Percentiles rank a stretch among this genome's conserved stretches.
These are phyloP conservation scores for Entomobrya proxima DNA, from an alignment of 2,888 invertebrate genomes.

Conservation along the genomic window DNA sequence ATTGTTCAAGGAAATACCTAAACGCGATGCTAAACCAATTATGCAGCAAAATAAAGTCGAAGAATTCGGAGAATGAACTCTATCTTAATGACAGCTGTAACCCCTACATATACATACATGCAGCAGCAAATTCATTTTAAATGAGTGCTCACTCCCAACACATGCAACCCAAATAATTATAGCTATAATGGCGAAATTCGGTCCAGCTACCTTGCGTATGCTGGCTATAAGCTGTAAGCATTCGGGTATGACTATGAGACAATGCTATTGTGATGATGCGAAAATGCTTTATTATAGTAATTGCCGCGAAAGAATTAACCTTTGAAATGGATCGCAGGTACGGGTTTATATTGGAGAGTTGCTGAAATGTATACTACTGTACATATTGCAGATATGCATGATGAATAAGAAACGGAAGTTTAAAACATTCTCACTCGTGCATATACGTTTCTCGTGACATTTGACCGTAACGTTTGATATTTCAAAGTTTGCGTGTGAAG, in stretches of 20 bases:
- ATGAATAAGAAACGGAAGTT: constrained; percentile 52
- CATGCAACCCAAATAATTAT: constrained; percentile 1
- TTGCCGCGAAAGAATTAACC: background rate
- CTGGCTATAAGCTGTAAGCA: background rate
- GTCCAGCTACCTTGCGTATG: too few species aligned
- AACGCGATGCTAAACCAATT: background rate
- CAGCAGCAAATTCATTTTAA: constrained; percentile 6
- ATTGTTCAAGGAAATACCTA: background rate
- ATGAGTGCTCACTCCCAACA: background rate
- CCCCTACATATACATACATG: background rate
- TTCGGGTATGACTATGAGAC: background rate
- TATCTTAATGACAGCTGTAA: background rate
- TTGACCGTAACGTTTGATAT: constrained; percentile 51
- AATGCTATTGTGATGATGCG: constrained; percentile 5
- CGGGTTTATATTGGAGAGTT: background rate
- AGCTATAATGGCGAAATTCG: background rate
- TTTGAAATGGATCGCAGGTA: background rate
- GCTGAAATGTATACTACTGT: too few species aligned
- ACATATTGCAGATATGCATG: constrained; percentile 21
- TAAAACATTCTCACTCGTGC: constrained; percentile 38
- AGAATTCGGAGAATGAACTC: background rate
- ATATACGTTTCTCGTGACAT: constrained; percentile 51
- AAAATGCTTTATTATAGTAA: background rate
- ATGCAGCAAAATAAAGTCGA: background rate
- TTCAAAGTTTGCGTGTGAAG: constrained; percentile 40